Evolutionary conservation across 2,797 vertebrate species (phyloP), one percentile per base, ranked within the genome.

Genomic region (Takifugu ocellatus): DNA sequence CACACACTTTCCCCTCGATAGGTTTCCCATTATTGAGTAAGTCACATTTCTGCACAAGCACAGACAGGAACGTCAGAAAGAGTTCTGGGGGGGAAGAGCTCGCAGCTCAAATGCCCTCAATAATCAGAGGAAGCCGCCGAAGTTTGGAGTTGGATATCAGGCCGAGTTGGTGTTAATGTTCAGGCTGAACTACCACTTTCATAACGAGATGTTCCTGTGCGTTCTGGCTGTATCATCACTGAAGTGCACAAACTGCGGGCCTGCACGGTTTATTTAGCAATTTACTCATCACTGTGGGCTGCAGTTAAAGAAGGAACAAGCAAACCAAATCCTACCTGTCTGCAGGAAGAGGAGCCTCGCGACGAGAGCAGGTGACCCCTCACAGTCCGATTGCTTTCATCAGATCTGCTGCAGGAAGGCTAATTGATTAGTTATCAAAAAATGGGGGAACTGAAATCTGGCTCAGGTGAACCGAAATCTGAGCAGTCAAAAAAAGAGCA

Each of bases 121-220:
- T 36, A 60, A 56, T 51, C 63, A 66, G 31, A 76, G 73, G 73
- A 78, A 81, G 78, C 75, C 54, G 65, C 33, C 56, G 3, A 52
- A 45, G 16, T 46, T 42, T 69, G n/a, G 42, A 63, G 25, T 44
- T 59, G 53, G 58, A 58, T 63, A 50, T 75, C 47, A 54, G 47
- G 44, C 44, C 16, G 16, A n/a, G 15, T 7, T 16, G 44, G 4
- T 45, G 8, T 25, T 48, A 25, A 21, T 48, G 45, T 46, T 25
- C 1, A 25, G 5, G 5, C 1, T 12, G 24, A 25, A 10, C 46
- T 24, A 11, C 45, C 33, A 33, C 11, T 33, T 11, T 33, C 33
- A 10, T 12, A 39, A 1, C 4, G 12, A 39, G 12, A 39, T 15
- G 12, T 39, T 39, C 14, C 14, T 39, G 10, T 14, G 43, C 36